Percentiles rank a stretch among this genome's conserved stretches.
These are phyloP conservation scores for Neotoxoptera formosana DNA, from an alignment of 1,140 invertebrate genomes.

Conservation along the genomic window DNA sequence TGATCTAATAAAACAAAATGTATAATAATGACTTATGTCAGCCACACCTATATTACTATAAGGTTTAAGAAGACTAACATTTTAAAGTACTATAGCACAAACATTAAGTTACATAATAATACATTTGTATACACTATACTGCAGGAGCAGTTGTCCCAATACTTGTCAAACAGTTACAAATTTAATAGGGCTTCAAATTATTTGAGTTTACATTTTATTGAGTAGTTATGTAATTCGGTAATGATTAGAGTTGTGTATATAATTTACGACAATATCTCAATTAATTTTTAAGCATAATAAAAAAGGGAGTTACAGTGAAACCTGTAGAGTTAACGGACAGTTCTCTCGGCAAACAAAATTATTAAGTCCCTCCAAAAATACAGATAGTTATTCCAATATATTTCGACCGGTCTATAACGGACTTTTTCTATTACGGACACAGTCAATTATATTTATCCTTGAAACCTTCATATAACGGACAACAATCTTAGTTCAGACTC, in stretches of 20 bases:
- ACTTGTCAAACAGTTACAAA: background rate
- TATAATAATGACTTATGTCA: constrained; percentile 7
- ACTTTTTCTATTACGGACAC: too few relatives aligned
- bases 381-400: too few relatives aligned
- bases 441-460: too few relatives aligned
- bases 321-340: background rate
- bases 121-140: background rate
- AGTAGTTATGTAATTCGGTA: background rate
- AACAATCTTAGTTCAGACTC: too few relatives aligned
- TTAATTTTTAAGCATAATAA: background rate
- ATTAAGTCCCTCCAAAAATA: background rate
- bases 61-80: background rate
- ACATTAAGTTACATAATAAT: constrained; percentile 28
- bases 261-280: background rate
- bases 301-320: background rate
- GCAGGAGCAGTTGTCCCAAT: background rate
- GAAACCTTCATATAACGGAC: too few relatives aligned
- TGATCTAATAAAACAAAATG: constrained; percentile 39
- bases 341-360: background rate
- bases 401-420: too few relatives aligned
- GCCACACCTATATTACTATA: background rate
- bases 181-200: background rate
- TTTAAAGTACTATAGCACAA: background rate
- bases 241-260: background rate
- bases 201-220: background rate